Conservation (phyloP, 2,797 vertebrate species). For the Neoniphon sammara region DNA sequence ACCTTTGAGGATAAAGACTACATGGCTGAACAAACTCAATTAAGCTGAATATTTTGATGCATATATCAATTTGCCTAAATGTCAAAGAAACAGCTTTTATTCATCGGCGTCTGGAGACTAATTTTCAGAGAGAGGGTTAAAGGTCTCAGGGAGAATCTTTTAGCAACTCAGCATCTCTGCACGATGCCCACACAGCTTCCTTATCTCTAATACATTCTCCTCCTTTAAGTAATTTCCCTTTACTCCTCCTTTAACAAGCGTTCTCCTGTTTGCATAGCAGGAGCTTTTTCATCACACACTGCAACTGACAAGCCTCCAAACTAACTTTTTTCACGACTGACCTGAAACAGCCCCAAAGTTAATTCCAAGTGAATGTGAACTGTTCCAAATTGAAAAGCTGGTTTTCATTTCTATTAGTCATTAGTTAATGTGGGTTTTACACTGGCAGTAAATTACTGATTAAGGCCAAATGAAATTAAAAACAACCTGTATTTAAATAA, state of each 20-base stretch:
- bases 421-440: too few species aligned
- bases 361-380: too few species aligned
- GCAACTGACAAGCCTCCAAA: constrained; percentile 23
- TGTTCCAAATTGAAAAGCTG: too few species aligned
- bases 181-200: constrained; percentile 11
- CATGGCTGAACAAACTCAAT: constrained; percentile 16
- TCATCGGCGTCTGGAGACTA: constrained; percentile 23
- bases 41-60: constrained; percentile 1
- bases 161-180: constrained; percentile 42
- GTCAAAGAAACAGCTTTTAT: constrained; percentile 26
- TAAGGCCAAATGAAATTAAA: constrained; percentile 19
- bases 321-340: background rate
- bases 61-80: background rate
- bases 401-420: too few species aligned
- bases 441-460: background rate
- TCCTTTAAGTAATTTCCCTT: constrained; percentile 26
- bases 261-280: constrained; percentile 4
- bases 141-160: constrained; percentile 44
- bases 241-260: constrained; percentile 21
- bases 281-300: constrained; percentile 16
- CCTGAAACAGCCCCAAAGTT: background rate
- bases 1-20: constrained; percentile 10
- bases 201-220: constrained; percentile 42
- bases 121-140: constrained; percentile 37
- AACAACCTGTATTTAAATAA: background rate